Conservation (phyloP, 2,113 vertebrate genomes). For the Ahaetulla prasina region DNA sequence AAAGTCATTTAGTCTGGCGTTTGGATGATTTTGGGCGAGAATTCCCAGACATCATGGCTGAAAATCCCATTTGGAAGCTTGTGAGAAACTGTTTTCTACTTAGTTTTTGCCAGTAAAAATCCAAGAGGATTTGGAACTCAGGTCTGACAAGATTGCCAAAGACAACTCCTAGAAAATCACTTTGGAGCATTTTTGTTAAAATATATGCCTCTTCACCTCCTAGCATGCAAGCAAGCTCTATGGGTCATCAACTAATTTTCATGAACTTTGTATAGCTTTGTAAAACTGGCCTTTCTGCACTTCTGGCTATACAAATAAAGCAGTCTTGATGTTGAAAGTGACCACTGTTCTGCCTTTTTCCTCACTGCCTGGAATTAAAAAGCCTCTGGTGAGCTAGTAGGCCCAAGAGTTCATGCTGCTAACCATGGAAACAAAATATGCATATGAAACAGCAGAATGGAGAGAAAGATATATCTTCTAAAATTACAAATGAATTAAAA, state of each 20-base stretch:
- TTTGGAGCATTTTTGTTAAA: background rate
- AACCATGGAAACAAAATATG: background rate
- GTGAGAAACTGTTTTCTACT: background rate
- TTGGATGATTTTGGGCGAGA: background rate
- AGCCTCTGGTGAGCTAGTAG: background rate
- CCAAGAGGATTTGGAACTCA: background rate
- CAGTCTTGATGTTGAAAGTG: background rate
- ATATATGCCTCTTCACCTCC: background rate
- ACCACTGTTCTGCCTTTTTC: background rate
- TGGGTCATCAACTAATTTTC: background rate
- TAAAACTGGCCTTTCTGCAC: background rate
- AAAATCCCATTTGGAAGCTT: background rate
- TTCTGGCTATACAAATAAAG: background rate
- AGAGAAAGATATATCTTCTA: background rate
- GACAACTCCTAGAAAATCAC: background rate
- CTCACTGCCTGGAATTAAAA: background rate
- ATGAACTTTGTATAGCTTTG: background rate
- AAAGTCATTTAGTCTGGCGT: background rate
- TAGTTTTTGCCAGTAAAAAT: background rate
- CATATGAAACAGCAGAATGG: background rate
- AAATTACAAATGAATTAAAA: background rate
- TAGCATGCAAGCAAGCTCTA: background rate
- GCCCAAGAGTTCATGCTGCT: background rate
- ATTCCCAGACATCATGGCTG: background rate
- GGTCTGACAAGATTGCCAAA: background rate